These are phyloP conservation scores for Neotragus moschatus DNA, from an alignment of 2,113 vertebrate genomes.

Conservation along the genomic window DNA sequence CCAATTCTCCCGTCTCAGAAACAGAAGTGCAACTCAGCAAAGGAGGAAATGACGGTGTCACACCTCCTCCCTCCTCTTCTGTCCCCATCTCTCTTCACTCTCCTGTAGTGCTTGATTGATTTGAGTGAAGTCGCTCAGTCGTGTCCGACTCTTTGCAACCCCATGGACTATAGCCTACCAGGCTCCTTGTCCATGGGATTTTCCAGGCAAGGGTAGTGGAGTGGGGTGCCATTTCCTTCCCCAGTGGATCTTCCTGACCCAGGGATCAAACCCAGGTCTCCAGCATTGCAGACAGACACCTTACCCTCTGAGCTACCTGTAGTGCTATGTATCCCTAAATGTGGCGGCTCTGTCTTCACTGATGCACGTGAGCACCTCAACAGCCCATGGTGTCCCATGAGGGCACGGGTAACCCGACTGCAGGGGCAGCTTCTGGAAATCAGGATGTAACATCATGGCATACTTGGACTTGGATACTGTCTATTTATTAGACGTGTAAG, in stretches of 20 bases:
- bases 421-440: not conserved
- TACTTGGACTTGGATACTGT: not conserved
- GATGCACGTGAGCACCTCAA: not conserved
- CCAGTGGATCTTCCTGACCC: no score
- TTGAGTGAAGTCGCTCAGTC: no score
- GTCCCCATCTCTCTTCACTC: not conserved
- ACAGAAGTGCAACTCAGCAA: not conserved
- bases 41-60: not conserved
- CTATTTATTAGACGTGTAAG: not conserved
- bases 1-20: not conserved
- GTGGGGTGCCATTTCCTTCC: no score
- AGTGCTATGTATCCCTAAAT: no score
- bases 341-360: not conserved
- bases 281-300: no score
- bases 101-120: not conserved
- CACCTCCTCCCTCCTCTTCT: not conserved
- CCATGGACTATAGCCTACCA: no score
- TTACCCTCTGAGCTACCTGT: not conserved
- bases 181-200: no score
- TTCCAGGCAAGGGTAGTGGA: no score
- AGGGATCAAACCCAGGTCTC: no score
- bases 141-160: no score
- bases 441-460: not conserved
- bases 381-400: not conserved
- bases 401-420: not conserved